Base-by-base conservation (phyloP, 2,113 vertebrate species). In the Euleptes europaea region DNA sequence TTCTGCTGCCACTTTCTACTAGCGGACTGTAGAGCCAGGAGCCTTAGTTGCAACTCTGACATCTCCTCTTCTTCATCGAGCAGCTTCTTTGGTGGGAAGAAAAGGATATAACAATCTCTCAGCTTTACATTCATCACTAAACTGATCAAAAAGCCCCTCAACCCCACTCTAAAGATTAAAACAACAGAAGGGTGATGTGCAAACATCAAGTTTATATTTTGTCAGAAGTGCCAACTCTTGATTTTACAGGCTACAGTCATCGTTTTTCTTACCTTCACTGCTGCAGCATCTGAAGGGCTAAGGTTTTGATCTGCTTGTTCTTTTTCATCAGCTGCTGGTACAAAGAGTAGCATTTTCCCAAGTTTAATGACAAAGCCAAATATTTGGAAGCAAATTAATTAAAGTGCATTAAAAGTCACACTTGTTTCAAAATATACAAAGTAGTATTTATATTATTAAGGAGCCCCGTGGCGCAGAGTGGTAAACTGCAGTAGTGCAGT, bases 1-100 rank as follows among this genome's bases (percentile, higher is more conserved):
- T 99, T 98, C 86, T 99, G 98, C 81, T 99, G 98, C 98, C 99
- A 99, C 94, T 98, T 99, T 94, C 98, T 98, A 96, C 99, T 99
- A 86, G 99, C 99, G 23, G 99, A 99, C 94, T 99, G 98, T 91
- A 99, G 96, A 4, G 99, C 99, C 79, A 99, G 95, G 88, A 99
- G 97, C 17, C 99, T 97, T 92, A 99, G 96, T 11, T 99, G 98
- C 90, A 99, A 93, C 95, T 99, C 99, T 19, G 99, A 99, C 79
- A 99, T 94, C 84, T 99, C 98, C 66, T 99, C 98, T 90, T 99
- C 99, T 87, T 99, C 98, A 90, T 98, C 97, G 80, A 94, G 91
- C 79, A 96, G 93, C 86, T 96, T 97, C 97, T 97, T 93, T 73
- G 51, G 31, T 28, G n/a, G 8, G 84, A 31, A 82, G 83, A 40